Conservation (phyloP, 2,113 vertebrate genomes). For the Uria aalge region DNA sequence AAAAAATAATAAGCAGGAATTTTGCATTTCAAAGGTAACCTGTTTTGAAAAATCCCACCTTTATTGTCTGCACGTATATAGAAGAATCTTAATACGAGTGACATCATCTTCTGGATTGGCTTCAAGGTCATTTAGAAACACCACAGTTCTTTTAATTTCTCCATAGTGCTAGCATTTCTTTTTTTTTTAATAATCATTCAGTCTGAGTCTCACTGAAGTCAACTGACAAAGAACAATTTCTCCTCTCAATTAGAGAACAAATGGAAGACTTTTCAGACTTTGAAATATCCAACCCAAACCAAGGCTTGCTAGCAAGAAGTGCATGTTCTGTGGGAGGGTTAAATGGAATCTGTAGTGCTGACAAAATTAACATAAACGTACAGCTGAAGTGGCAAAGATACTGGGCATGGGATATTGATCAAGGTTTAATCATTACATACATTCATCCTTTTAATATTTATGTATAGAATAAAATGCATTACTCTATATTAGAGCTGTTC, state of each 20-base stretch:
- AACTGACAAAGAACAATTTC: not conserved
- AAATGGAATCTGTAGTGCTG: not conserved
- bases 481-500: not conserved
- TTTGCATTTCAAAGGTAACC: not conserved
- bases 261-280: not conserved
- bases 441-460: not conserved
- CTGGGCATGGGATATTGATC: not conserved
- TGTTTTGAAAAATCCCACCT: not conserved
- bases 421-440: not conserved
- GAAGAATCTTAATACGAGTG: not conserved
- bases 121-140: constrained; percentile 22
- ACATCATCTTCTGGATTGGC: not conserved
- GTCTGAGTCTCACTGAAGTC: not conserved
- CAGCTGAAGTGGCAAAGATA: not conserved
- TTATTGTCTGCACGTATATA: not conserved
- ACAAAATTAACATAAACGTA: not conserved
- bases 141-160: not conserved
- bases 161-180: not conserved
- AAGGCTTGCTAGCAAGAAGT: not conserved
- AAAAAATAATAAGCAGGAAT: not conserved
- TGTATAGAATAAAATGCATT: not conserved
- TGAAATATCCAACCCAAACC: not conserved
- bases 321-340: not conserved
- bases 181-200: not conserved
- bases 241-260: not conserved